phyloP scores from a whole-genome alignment of 35 echinoderm and acorn worm species.

The Amphiura filiformis region DNA sequence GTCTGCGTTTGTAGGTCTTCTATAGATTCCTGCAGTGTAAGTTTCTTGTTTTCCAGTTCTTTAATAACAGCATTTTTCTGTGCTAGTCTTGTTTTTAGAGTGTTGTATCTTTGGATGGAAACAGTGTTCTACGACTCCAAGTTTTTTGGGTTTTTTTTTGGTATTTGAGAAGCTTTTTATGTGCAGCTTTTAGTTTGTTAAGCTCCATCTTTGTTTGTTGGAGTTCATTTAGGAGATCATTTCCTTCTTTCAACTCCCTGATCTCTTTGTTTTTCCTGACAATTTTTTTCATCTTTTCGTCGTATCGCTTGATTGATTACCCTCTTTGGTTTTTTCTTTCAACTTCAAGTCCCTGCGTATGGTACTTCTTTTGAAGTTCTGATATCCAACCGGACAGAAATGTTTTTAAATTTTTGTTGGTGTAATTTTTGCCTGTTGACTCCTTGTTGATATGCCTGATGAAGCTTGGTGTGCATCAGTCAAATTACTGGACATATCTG shows the following conservation, averaged over 20 bases:
- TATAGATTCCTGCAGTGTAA: slow-evolving; percentile 32
- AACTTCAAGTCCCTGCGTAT: too few species aligned
- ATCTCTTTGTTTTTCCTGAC: not conserved
- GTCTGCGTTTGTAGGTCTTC: slow-evolving; percentile 40
- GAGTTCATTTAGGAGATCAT: not conserved
- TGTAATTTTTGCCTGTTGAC: too few species aligned
- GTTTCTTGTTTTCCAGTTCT: slow-evolving; percentile 40
- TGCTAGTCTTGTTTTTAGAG: not conserved
- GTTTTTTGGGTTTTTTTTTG: not conserved
- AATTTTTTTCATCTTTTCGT: too few species aligned
- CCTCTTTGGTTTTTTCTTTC: too few species aligned
- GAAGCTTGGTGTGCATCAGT: too few species aligned
- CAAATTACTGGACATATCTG: too few species aligned
- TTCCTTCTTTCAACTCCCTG: not conserved
- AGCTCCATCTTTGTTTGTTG: not conserved
- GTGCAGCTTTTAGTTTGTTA: not conserved
- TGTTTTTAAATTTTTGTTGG: too few species aligned
- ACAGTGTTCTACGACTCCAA: slow-evolving; percentile 2
- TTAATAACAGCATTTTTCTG: slow-evolving; percentile 35
- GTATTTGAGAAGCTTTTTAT: not conserved
- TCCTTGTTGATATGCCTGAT: too few species aligned
- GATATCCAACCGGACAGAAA: too few species aligned
- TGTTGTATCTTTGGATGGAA: not conserved
- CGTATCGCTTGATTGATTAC: too few species aligned
- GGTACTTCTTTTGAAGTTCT: too few species aligned